phyloP scores from a whole-genome alignment of 2,797 vertebrate species.

The Gorsachius magnificus region DNA sequence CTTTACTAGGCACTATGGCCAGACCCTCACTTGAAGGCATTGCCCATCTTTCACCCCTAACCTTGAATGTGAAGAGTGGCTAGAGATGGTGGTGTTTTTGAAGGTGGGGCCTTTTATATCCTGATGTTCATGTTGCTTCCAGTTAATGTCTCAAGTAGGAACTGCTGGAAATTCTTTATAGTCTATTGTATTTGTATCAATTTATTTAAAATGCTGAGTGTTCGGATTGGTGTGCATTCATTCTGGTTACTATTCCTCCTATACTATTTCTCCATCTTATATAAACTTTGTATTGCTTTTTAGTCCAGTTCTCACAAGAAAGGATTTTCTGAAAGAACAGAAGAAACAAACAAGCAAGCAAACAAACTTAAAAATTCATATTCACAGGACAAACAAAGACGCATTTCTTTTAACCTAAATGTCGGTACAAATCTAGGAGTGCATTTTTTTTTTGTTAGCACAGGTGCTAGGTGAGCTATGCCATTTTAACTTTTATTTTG shows the following conservation, averaged over 20 bases:
- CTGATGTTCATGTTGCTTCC: neutral
- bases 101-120: neutral
- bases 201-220: neutral
- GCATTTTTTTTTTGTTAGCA: neutral
- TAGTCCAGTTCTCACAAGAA: neutral
- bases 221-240: neutral
- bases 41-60: neutral
- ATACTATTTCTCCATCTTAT: neutral
- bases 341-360: neutral
- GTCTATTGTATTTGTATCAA: neutral
- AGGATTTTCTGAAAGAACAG: neutral
- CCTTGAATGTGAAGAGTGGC: neutral
- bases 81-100: neutral
- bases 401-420: neutral
- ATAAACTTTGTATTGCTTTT: neutral
- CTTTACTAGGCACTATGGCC: neutral
- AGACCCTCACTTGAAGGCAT: neutral
- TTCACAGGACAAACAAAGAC: neutral
- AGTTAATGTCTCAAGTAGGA: neutral
- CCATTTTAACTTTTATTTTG: neutral
- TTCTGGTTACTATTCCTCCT: neutral
- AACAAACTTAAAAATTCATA: neutral
- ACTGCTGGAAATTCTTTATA: neutral
- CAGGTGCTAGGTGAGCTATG: neutral
- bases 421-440: neutral